Conservation (phyloP, 2,113 vertebrate genomes). For the Zeus faber region DNA sequence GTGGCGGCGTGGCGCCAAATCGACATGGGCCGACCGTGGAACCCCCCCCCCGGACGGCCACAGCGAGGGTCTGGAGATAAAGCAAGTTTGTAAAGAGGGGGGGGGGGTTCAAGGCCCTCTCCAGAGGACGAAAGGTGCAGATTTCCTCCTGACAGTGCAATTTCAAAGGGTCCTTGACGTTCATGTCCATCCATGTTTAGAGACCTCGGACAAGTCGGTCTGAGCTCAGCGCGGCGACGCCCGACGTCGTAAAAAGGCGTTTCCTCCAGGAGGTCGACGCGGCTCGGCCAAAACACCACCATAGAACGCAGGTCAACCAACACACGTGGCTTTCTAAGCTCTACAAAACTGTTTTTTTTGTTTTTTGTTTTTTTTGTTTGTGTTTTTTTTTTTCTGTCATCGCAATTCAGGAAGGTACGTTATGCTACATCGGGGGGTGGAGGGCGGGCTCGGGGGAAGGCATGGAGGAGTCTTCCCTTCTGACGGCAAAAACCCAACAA, state of each 20-base stretch:
- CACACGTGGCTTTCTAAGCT: slow-evolving; percentile 30
- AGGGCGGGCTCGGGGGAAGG: slow-evolving; percentile 46
- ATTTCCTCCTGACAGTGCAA: slow-evolving; percentile 64
- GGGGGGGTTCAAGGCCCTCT: slow-evolving; percentile 36
- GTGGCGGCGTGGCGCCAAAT: no score
- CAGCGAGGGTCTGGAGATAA: neutral
- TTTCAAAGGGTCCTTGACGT: slow-evolving; percentile 52
- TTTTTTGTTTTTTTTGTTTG: no score
- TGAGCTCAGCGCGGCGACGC: slow-evolving; percentile 56
- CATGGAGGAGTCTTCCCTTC: slow-evolving; percentile 34
- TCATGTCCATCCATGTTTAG: slow-evolving; percentile 56
- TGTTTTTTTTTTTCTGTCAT: no score
- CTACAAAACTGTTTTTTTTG: neutral
- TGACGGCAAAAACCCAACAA: no score
- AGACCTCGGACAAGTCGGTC: slow-evolving; percentile 58
- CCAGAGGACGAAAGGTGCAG: slow-evolving; percentile 48
- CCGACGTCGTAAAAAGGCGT: slow-evolving; percentile 56
- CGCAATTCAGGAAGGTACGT: slow-evolving; percentile 59
- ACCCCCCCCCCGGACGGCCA: no score
- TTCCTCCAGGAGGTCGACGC: slow-evolving; percentile 27
- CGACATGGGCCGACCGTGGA: no score
- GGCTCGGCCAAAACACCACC: slow-evolving; percentile 38
- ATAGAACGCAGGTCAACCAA: neutral
- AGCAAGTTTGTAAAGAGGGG: slow-evolving; percentile 47
- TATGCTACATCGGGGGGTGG: slow-evolving; percentile 60